A percentile compares a stretch with the other conserved stretches of the same genome.
phyloP scores from a whole-genome alignment of 1,140 invertebrate species.

The Pseudobourletiella spinata region DNA sequence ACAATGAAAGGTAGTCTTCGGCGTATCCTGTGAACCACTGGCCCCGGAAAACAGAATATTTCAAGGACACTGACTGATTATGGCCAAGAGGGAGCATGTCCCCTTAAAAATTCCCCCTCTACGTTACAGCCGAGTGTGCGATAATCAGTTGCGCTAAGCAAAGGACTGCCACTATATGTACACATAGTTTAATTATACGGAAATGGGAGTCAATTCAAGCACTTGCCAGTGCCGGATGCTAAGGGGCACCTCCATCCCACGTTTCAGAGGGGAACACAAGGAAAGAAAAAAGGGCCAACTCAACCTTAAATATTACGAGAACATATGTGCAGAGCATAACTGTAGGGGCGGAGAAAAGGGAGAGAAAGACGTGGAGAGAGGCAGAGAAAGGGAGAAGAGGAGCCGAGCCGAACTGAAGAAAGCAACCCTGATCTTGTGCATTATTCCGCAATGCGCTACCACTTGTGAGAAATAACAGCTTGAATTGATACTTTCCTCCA shows the following conservation, averaged over 20 bases:
- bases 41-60: too few species aligned
- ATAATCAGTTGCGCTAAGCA: too few species aligned
- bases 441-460: constrained; percentile 5
- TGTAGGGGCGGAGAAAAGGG: background rate
- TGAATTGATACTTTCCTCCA: constrained; percentile 1
- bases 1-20: too few species aligned
- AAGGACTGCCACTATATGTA: background rate
- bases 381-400: background rate
- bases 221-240: background rate
- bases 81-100: too few species aligned
- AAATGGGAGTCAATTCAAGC: background rate
- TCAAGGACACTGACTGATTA: too few species aligned
- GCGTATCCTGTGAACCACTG: too few species aligned
- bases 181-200: background rate
- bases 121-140: too few species aligned
- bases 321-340: background rate
- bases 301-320: background rate
- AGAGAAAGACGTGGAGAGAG: background rate
- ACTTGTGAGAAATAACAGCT: constrained; percentile 3
- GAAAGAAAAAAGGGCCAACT: background rate
- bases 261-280: background rate
- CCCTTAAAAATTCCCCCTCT: too few species aligned
- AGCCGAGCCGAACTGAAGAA: background rate
- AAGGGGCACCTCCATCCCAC: background rate
- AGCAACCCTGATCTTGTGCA: background rate